phyloP scores from a whole-genome alignment of 2,113 vertebrate genomes.

The Macquaria australasica region DNA sequence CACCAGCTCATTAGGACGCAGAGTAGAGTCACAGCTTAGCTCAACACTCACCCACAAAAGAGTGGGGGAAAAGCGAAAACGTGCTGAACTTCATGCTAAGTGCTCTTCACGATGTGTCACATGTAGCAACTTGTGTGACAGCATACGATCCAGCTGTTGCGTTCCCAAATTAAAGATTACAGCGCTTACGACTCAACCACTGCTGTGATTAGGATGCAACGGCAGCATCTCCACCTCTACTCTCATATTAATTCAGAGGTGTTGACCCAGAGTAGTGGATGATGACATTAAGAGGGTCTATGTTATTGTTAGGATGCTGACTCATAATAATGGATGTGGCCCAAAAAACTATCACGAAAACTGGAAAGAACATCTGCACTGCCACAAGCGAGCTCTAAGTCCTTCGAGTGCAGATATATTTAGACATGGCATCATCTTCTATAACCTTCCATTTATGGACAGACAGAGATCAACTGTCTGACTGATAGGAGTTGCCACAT shows the following conservation, averaged over 20 bases:
- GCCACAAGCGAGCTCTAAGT: conserved; percentile 41
- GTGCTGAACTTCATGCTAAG: background rate
- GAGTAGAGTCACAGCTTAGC: conserved; percentile 16
- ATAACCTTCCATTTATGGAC: conserved; percentile 59
- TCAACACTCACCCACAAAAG: conserved; percentile 19
- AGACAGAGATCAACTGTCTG: conserved; percentile 46
- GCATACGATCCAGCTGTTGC: conserved; percentile 15
- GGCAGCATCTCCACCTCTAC: background rate
- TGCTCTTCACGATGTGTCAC: conserved; percentile 6
- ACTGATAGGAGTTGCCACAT: conserved; percentile 27
- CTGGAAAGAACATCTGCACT: conserved; percentile 43
- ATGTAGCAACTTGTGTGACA: conserved; percentile 2
- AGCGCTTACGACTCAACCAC: background rate
- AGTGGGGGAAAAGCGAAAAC: background rate
- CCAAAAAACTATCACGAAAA: conserved; percentile 32
- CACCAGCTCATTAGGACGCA: conserved; percentile 58
- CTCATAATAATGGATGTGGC: background rate
- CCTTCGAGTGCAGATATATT: conserved; percentile 58
- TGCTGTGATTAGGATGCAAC: conserved; percentile 1
- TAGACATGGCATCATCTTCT: conserved; percentile 43
- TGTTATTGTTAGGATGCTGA: background rate
- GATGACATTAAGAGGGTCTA: background rate
- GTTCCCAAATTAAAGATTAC: conserved; percentile 32
- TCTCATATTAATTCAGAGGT: background rate
- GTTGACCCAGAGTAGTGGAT: background rate